phyloP scores from a whole-genome alignment of 2,113 vertebrate species.

The Protobothrops mucrosquamatus region DNA sequence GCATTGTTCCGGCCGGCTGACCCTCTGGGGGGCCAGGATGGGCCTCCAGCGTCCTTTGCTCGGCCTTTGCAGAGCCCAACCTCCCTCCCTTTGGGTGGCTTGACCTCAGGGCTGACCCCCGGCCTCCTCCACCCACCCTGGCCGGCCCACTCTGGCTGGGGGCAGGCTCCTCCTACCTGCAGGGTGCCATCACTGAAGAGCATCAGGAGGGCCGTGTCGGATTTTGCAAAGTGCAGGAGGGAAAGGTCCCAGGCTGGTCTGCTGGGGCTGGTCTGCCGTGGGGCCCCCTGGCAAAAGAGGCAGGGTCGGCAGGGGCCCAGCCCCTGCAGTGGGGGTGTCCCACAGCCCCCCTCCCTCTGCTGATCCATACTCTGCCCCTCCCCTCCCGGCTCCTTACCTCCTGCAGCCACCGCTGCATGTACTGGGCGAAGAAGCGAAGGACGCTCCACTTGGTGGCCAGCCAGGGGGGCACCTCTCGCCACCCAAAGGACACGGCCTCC shows the following conservation, averaged over 20 bases:
- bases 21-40: background rate
- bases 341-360: background rate
- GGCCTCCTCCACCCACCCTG: background rate
- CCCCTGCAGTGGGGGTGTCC: background rate
- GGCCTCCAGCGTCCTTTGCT: background rate
- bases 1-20: background rate
- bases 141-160: background rate
- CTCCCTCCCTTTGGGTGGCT: background rate
- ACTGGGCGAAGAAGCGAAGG: constrained; percentile 76
- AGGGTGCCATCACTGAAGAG: constrained; percentile 80
- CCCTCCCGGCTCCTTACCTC: constrained; percentile 62
- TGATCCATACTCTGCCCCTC: background rate
- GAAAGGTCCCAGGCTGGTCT: constrained; percentile 58
- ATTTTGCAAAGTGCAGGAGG: constrained; percentile 79
- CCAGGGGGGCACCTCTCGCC: constrained; percentile 67
- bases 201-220: constrained; percentile 75
- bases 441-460: constrained; percentile 77
- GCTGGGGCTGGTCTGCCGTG: constrained; percentile 50
- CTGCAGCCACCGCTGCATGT: constrained; percentile 79
- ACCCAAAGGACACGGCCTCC: constrained; percentile 73
- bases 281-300: constrained; percentile 68
- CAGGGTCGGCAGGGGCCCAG: background rate
- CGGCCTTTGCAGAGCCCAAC: background rate
- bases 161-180: constrained; percentile 66
- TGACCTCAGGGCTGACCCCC: background rate